These are phyloP conservation scores for Eupithecia pulchellata DNA, from an alignment of 2,888 invertebrate species.

Conservation along the genomic window DNA sequence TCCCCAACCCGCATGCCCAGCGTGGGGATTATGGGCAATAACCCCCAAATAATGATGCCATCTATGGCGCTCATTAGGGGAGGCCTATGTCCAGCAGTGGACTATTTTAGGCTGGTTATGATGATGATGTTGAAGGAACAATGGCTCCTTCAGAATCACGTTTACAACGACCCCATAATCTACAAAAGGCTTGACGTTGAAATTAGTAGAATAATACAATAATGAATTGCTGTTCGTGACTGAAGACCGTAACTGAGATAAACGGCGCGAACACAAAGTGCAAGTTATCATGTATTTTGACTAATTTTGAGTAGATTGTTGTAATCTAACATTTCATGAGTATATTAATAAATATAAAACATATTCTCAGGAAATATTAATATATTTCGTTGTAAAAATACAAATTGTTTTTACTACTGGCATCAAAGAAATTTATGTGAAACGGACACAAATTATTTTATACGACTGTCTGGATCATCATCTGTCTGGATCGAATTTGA, in stretches of 20 bases:
- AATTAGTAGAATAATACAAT: conserved; percentile 37
- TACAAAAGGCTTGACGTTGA: conserved; percentile 50
- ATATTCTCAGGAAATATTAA: too few relatives aligned
- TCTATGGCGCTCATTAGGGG: too few relatives aligned
- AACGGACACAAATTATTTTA: conserved; percentile 1
- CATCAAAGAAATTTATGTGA: conserved; percentile 2
- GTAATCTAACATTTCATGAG: background rate
- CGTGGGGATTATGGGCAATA: too few relatives aligned
- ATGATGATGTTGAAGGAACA: too few relatives aligned
- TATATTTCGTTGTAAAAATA: background rate
- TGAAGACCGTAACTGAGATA: conserved; percentile 44
- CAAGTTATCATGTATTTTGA: background rate
- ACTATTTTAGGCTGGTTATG: too few relatives aligned
- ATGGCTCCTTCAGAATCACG: conserved; percentile 62
- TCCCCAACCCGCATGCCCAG: too few relatives aligned
- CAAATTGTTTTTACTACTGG: background rate
- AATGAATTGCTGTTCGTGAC: conserved; percentile 51
- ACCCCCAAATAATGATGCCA: too few relatives aligned
- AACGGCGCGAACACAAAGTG: conserved; percentile 28
- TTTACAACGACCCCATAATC: conserved; percentile 53
- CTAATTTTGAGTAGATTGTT: background rate
- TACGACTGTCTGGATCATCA: background rate
- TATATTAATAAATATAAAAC: background rate
- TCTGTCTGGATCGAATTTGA: conserved; percentile 12
- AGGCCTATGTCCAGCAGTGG: too few relatives aligned